Percentiles rank a stretch among this genome's conserved stretches.
Conservation (phyloP, 2,113 vertebrate genomes). For the Paratilapia polleni region DNA sequence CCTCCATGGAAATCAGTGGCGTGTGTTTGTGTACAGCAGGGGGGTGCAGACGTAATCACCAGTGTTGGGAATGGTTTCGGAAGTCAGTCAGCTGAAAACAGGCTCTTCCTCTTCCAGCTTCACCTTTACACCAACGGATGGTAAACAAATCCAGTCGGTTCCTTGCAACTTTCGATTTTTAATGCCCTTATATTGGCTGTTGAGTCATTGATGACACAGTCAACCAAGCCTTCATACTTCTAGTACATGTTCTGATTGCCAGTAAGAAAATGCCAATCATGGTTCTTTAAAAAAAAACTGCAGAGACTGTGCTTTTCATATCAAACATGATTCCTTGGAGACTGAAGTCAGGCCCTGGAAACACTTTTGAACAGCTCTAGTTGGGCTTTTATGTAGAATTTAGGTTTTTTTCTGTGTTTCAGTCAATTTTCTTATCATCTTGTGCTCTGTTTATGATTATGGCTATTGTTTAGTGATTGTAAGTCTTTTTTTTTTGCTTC, state of each 20-base stretch:
- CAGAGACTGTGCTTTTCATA: background rate
- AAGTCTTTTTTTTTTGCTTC: background rate
- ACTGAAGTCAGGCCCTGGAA: background rate
- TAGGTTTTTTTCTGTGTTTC: background rate
- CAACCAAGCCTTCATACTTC: background rate
- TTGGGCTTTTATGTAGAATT: background rate
- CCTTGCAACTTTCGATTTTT: background rate
- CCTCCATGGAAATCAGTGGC: conserved; percentile 41
- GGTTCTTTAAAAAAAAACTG: conserved; percentile 24
- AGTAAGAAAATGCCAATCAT: conserved; percentile 8
- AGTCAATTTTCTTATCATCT: background rate
- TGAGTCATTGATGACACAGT: background rate
- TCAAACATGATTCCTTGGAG: background rate
- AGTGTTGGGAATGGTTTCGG: conserved; percentile 23
- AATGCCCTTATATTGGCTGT: background rate
- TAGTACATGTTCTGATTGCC: background rate
- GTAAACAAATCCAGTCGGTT: background rate
- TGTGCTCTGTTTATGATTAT: background rate
- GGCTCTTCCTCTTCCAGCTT: background rate
- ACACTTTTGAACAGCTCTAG: background rate
- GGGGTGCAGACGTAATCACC: conserved; percentile 6
- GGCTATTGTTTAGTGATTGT: background rate
- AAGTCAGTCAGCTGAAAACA: conserved; percentile 27
- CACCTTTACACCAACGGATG: background rate
- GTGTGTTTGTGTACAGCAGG: conserved; percentile 44